A percentile compares a stretch with the other conserved stretches of the same genome.
These are phyloP conservation scores for Heliconius hortense DNA, from an alignment of 2,888 invertebrate genomes.

Conservation along the genomic window DNA sequence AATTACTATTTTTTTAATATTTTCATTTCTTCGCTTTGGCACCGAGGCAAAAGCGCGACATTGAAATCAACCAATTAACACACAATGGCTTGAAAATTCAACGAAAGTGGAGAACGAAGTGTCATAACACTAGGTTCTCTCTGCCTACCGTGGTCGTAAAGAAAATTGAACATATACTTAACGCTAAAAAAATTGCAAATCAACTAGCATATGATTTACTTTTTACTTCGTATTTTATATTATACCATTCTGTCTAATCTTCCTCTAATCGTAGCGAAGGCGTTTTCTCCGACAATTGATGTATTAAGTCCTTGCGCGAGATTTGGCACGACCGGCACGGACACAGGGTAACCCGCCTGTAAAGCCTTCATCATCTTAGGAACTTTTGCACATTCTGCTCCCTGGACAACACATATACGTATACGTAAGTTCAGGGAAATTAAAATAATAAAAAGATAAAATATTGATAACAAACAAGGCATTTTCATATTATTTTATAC, in stretches of 20 bases:
- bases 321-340: constrained; percentile 82
- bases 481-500: neutral
- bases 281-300: constrained; percentile 86
- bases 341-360: constrained; percentile 84
- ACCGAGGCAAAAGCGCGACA: too few relatives aligned
- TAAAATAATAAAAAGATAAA: neutral
- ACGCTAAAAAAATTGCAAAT: neutral
- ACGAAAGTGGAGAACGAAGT: neutral
- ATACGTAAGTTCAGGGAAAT: too few relatives aligned
- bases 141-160: neutral
- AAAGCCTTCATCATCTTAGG: constrained; percentile 88
- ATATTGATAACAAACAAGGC: neutral
- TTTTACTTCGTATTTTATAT: neutral
- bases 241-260: constrained; percentile 86
- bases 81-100: neutral
- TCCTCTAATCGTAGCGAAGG: constrained; percentile 85
- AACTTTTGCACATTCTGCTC: constrained; percentile 91
- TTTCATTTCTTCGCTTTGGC: too few relatives aligned
- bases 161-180: neutral
- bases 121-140: neutral
- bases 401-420: constrained; percentile 66
- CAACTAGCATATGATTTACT: neutral
- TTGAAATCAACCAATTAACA: neutral
- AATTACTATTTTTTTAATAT: too few relatives aligned
- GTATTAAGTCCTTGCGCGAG: constrained; percentile 89